Evolutionary conservation across 23 tunicate genomes (phyloP).

Genomic region (Clavelina lepadiformis): DNA sequence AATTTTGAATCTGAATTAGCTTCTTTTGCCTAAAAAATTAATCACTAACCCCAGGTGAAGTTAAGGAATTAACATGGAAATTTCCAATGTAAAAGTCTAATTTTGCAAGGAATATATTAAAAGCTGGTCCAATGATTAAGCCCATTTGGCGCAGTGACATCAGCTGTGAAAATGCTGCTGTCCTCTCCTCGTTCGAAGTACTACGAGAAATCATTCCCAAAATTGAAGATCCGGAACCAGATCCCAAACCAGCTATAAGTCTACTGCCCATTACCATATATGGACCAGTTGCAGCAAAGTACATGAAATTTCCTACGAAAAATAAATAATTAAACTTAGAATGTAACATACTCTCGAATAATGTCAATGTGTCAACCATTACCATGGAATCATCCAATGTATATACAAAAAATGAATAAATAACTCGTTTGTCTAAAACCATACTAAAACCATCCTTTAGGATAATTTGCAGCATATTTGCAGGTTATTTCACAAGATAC

Average conservation of each 20-base stretch:
- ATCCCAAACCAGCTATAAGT: constrained; percentile 79
- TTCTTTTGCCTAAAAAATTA: neutral
- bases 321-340: too few relatives aligned
- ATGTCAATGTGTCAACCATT: too few relatives aligned
- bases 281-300: constrained; percentile 33
- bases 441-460: too few relatives aligned
- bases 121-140: constrained; percentile 78
- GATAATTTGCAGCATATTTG: too few relatives aligned
- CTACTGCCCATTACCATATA: constrained; percentile 57
- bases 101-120: constrained; percentile 43
- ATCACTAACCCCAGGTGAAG: constrained; percentile 41
- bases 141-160: constrained; percentile 88
- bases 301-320: constrained; percentile 62
- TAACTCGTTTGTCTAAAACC: too few relatives aligned
- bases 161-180: constrained; percentile 58
- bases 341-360: too few relatives aligned
- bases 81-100: constrained; percentile 64
- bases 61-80: constrained; percentile 34
- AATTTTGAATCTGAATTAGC: too few relatives aligned
- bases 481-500: too few relatives aligned
- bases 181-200: constrained; percentile 66
- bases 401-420: too few relatives aligned
- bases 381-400: too few relatives aligned
- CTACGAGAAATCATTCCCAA: constrained; percentile 62
- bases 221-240: constrained; percentile 84